phyloP scores from a whole-genome alignment of 2,797 vertebrate genomes.

The Bradypodion ventrale region DNA sequence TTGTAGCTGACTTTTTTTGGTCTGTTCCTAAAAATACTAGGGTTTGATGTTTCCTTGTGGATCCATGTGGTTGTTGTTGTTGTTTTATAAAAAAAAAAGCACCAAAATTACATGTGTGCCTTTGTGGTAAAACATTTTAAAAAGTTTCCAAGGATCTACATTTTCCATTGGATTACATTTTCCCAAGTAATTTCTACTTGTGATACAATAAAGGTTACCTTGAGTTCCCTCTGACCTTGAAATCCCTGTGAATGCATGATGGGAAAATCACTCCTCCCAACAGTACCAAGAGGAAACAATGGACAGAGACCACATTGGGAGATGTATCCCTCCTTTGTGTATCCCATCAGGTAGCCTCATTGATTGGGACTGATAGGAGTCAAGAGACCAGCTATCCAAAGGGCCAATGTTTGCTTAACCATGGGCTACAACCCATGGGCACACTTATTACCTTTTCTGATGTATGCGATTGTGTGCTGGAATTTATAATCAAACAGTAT shows the following conservation, averaged over 20 bases:
- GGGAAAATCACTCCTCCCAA: background rate
- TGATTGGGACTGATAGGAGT: too few species aligned
- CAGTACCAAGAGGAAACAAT: background rate
- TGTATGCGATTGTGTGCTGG: too few species aligned
- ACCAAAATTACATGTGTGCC: constrained; percentile 33
- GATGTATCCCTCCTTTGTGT: background rate
- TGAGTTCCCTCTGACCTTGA: background rate
- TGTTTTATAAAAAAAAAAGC: too few species aligned
- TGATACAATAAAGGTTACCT: background rate
- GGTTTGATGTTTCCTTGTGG: too few species aligned
- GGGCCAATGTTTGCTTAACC: too few species aligned
- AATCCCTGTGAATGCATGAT: background rate
- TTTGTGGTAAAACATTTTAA: constrained; percentile 38
- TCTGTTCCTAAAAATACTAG: constrained; percentile 46
- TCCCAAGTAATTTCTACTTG: background rate
- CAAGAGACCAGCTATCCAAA: too few species aligned
- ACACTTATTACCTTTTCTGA: background rate
- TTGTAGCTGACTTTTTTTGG: constrained; percentile 29
- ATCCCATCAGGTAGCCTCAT: too few species aligned
- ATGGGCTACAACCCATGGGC: background rate
- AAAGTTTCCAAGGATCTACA: constrained; percentile 32
- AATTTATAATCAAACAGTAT: too few species aligned
- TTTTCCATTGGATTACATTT: background rate
- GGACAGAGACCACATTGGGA: background rate
- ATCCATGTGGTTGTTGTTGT: too few species aligned